Base-by-base conservation (phyloP, 2,113 vertebrate species). In the Rhipidura dahli region DNA sequence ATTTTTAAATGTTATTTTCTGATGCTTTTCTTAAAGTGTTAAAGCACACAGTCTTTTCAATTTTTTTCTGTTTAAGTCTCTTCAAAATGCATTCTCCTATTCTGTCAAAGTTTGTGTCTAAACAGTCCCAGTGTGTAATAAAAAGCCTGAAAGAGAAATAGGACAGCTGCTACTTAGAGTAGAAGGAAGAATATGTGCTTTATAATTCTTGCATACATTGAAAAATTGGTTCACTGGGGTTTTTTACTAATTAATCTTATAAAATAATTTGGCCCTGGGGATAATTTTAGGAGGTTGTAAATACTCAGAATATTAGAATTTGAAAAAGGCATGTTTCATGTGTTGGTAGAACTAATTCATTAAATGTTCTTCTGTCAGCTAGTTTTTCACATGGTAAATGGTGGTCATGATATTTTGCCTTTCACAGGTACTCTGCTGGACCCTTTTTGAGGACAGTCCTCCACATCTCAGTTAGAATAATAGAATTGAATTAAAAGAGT, bases 191-290 rank as follows among this genome's bases (percentile, higher is more conserved):
- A 93, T 86, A 54, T 13, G 6, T 90, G 30, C 75, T 90, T 83
- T 54, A 31, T 71, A 73, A 76, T 79, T 93, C 59, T 81, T 93
- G 49, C 51, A 75, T 87, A 35, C 20, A 13, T 90, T 57, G 68
- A 68, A 89, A 92, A 87, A 90, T 68, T 3, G 7, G 19, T 94
- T 96, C 56, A 44, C 31, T 95, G 88, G 65, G 82, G 66, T 94
- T 96, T 95, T 92, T 81, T 20, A 28, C 78, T 88, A 73, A 88
- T 94, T 77, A 88, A 81, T 94, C 71, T 66, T 81, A 59, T 81
- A 17, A 94, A 93, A 59, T 96, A 87, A 81, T 91, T 92, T 95
- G 60, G 50, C 82, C 35, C 56, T 89, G 88, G 85, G 84, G 90
- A 68, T 95, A 54, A 81, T 70, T 93, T 70, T 66, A 88, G 76